Evolutionary conservation across 2,797 vertebrate genomes (phyloP), one percentile per base, ranked within the genome.

Genomic region (Coregonus suidteri): DNA sequence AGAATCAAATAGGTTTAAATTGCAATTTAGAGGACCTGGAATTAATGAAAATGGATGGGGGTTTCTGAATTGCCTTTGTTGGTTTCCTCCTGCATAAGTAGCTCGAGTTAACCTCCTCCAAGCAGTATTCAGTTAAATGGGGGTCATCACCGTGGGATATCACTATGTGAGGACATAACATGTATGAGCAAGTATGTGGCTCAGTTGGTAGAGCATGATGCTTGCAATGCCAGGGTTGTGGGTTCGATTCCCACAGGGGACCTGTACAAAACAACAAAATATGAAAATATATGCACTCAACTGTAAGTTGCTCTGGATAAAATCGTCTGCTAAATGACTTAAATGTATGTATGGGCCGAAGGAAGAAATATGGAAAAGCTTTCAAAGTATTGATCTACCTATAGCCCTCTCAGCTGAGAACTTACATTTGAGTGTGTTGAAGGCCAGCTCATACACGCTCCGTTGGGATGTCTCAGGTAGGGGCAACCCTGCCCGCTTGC

Each of bases 371-470:
- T 13, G 9, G 41, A 13, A 47, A 47, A 47, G 9, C 9, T 47
- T 47, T 47, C 2, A 3, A 47, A 47, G 41, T 47, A 47, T 47
- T 0, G 9, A 11, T 2, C 7, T 11, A 7, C 64, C 41, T 25
- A 74, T 6, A 75, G n/a, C 31, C 18, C 73, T 54, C 52, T 34
- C 16, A 6, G 72, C 11, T 18, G 41, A 18, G 75, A n/a, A 95
- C 97, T 97, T 91, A 98, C 97, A 97, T 92, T 96, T 98, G 2
- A 99, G 89, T 25, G 96, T 82, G 77, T 30, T 97, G 93, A 97
- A 98, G 53, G 96, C 96, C 75, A 99, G 79, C 75, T 97, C 93
- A 0, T 95, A 97, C 51, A 94, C 94, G 1, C 70, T 20, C 0
- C 77, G 92, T 66, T 87, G 92, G 16, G 89, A 84, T 65, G 81